Evolutionary conservation across 2,888 invertebrate genomes (phyloP).

Genomic region (Drosophila eohydei): DNA sequence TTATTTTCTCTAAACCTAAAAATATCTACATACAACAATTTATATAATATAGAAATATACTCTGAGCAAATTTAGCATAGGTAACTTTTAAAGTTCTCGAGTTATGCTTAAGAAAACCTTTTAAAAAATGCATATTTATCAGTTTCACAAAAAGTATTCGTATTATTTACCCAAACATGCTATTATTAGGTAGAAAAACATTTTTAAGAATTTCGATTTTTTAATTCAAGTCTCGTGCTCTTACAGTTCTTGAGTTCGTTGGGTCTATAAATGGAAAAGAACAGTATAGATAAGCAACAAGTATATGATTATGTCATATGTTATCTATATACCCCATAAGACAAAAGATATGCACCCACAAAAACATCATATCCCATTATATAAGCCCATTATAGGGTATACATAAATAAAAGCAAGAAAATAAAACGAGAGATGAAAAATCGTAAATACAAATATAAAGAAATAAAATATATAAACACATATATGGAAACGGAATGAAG

Average conservation of each 20-base stretch:
- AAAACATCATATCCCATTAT: neutral
- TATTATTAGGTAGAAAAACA: neutral
- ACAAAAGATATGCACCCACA: neutral
- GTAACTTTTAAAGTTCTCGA: neutral
- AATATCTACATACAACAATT: neutral
- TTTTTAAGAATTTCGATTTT: neutral
- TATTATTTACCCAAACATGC: neutral
- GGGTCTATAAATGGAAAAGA: neutral
- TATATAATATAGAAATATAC: neutral
- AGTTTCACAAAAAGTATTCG: neutral
- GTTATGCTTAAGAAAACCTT: neutral
- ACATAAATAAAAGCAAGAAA: slow-evolving; percentile 11
- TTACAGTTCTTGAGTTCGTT: neutral
- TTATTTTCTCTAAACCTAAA: too few species aligned
- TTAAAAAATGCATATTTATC: neutral
- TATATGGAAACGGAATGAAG: slow-evolving; percentile 25
- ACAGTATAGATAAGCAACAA: neutral
- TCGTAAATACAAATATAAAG: slow-evolving; percentile 21
- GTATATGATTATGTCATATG: neutral
- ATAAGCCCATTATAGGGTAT: neutral
- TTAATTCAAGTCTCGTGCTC: neutral
- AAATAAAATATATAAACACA: slow-evolving; percentile 19
- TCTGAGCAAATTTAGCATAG: neutral
- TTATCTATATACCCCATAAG: neutral
- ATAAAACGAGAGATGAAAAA: slow-evolving; percentile 22